phyloP scores from a whole-genome alignment of 2,797 vertebrate genomes.

The Epinephelus awoara region DNA sequence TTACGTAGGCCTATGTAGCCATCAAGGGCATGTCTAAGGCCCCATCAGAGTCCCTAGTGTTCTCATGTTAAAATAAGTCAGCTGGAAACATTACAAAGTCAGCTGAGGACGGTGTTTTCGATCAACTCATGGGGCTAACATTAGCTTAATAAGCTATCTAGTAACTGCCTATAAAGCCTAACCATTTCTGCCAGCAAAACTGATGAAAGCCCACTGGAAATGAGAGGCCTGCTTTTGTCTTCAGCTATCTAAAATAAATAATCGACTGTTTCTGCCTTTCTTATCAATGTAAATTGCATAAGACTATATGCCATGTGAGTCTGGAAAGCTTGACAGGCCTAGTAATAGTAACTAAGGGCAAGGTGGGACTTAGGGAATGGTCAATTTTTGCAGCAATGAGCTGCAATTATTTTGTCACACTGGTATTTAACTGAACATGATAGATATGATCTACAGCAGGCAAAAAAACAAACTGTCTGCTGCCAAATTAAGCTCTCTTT shows the following conservation, averaged over 20 bases:
- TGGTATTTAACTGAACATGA: slow-evolving; percentile 25
- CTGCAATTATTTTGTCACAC: slow-evolving; percentile 14
- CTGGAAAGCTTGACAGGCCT: slow-evolving; percentile 57
- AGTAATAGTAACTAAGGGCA: not conserved
- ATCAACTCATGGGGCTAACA: not conserved
- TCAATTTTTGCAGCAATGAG: slow-evolving; percentile 35
- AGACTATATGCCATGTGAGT: not conserved
- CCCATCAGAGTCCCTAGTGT: not conserved
- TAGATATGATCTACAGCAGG: slow-evolving; percentile 17
- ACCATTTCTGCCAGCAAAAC: not conserved
- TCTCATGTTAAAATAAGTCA: not conserved
- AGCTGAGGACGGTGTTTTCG: not conserved
- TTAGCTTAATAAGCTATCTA: slow-evolving; percentile 4
- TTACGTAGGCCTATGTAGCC: not conserved
- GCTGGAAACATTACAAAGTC: not conserved
- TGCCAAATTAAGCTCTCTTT: slow-evolving; percentile 23
- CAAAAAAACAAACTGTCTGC: slow-evolving; percentile 20
- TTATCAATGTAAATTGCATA: not conserved
- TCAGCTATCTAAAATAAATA: not conserved
- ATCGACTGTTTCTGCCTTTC: not conserved
- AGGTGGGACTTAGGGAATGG: slow-evolving; percentile 19
- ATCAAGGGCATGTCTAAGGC: not conserved
- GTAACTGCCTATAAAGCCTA: not conserved
- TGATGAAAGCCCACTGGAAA: not conserved
- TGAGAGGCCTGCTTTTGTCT: not conserved